Base-by-base conservation (phyloP, 2,113 vertebrate species). In the Strix aluco region DNA sequence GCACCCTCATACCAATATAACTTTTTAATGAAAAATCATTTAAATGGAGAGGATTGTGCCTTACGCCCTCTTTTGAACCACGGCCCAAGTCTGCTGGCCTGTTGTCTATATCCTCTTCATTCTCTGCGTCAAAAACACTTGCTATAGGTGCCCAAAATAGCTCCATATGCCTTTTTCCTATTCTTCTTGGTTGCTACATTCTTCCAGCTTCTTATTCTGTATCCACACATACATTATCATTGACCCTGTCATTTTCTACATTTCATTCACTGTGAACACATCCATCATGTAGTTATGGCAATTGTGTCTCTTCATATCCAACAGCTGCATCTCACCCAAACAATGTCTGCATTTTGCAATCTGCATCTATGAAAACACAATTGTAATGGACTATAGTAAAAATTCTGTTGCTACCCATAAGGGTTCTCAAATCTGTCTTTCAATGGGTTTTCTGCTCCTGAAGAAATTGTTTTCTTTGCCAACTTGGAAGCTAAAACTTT, bases 41-140 rank as follows among this genome's bases (percentile, higher is more conserved):
- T 95, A 95, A 94, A 97, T 92, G 90, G 95, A 61, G 71, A 93
- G 80, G 92, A 96, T 90, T 96, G 96, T 95, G 92, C 92, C 88
- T 96, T 86, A 72, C 65, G 58, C 49, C 47, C 46, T 90, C 81
- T 63, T 42, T 90, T 80, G 72, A 84, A 17, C 16, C 30, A 19
- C 9, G 19, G 18, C 58, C 29, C 51, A 86, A 47, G 11, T 88
- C 59, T 91, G 52, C 27, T 86, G 69, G 6, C 59, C 42, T 63
- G 11, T 78, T 83, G 25, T 54, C 40, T 80, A 6, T 12, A 44
- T 57, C 26, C 5, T 75, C 16, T 49, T 85, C 69, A 57, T 77
- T 82, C 20, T 88, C 47, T 42, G 10, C 40, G 30, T 58, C 69
- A 81, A 67, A 94, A 88, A 5, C 42, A 20, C 25, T 51, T 55